phyloP scores from a whole-genome alignment of 2,113 vertebrate species.

The Colossoma macropomum region DNA sequence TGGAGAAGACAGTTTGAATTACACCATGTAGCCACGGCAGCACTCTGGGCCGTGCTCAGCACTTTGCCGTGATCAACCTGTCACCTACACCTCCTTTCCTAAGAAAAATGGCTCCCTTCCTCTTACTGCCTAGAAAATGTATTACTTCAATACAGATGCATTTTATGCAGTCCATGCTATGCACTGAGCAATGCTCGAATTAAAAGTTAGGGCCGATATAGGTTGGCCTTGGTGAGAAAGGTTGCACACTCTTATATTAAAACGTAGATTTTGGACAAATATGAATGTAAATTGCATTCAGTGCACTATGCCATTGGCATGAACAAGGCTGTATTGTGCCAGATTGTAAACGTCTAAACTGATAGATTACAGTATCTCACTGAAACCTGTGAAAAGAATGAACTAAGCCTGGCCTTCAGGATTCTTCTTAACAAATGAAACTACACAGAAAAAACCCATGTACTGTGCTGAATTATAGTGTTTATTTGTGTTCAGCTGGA shows the following conservation, averaged over 20 bases:
- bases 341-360: too few species aligned
- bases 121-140: neutral
- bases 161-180: neutral
- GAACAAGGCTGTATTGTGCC: neutral
- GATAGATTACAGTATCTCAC: too few species aligned
- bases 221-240: too few species aligned
- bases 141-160: neutral
- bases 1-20: slow-evolving; percentile 23
- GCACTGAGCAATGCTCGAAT: neutral
- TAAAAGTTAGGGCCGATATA: neutral
- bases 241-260: neutral
- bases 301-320: neutral
- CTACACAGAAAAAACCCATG: too few species aligned
- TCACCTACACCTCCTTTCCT: slow-evolving; percentile 13
- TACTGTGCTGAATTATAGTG: too few species aligned
- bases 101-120: slow-evolving; percentile 19
- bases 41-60: slow-evolving; percentile 6
- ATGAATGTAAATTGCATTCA: neutral
- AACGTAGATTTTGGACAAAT: neutral
- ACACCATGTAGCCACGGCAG: neutral
- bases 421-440: too few species aligned
- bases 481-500: too few species aligned
- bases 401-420: too few species aligned
- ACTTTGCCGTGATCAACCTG: slow-evolving; percentile 29
- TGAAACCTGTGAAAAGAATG: too few species aligned